Percentiles rank a stretch among this genome's conserved stretches.
Evolutionary conservation across 2,888 invertebrate genomes (phyloP).

Genomic region (Horisme vitalbata): DNA sequence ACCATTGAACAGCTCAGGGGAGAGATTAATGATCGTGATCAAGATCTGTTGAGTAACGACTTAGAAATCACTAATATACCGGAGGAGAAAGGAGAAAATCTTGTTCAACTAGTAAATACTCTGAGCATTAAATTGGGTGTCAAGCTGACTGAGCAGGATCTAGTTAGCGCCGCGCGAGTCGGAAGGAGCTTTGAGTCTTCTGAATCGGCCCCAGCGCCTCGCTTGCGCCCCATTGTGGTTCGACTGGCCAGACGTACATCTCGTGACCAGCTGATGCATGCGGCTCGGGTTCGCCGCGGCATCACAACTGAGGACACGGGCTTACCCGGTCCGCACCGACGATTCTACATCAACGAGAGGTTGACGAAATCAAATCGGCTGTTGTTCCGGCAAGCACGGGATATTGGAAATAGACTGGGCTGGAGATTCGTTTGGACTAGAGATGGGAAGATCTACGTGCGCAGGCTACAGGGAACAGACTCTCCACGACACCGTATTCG

Average conservation of each 20-base stretch:
- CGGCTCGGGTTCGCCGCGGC: no score
- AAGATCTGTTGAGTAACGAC: constrained; percentile 4
- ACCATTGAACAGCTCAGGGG: constrained; percentile 3
- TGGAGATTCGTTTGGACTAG: no score
- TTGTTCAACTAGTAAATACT: neutral
- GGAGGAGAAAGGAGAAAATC: constrained; percentile 2
- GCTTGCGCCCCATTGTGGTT: no score
- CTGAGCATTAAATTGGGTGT: constrained; percentile 1
- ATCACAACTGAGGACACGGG: constrained; percentile 3
- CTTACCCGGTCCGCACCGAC: neutral
- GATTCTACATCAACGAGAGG: no score
- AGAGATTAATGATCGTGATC: no score
- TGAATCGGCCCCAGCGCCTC: no score
- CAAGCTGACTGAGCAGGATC: neutral
- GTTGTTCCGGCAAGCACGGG: neutral
- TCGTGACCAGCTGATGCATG: constrained; percentile 2
- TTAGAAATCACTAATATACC: constrained; percentile 2
- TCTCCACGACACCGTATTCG: constrained; percentile 3
- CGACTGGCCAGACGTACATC: neutral
- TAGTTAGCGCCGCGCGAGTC: constrained; percentile 1
- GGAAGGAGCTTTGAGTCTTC: neutral
- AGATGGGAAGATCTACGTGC: constrained; percentile 1
- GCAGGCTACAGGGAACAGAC: neutral
- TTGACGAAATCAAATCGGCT: neutral
- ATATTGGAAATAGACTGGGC: no score